A percentile compares a stretch with the other conserved stretches of the same genome.
These are phyloP conservation scores for Pluvianellus socialis DNA, from an alignment of 2,113 vertebrate genomes.

Conservation along the genomic window DNA sequence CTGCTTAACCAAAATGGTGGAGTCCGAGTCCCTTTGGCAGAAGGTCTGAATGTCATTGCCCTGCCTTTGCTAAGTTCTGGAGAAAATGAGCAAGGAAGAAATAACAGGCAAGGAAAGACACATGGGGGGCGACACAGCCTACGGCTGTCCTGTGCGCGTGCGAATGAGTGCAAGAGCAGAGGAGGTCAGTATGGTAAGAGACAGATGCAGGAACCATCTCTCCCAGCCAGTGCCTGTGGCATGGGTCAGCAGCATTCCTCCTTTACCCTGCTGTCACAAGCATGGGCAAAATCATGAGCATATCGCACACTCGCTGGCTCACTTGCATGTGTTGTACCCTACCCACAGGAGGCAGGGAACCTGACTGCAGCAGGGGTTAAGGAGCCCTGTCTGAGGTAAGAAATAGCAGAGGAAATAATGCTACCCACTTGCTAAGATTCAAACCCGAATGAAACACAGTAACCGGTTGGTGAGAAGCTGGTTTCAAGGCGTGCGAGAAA, in stretches of 20 bases:
- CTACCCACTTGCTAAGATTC: not conserved
- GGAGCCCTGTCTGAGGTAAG: not conserved
- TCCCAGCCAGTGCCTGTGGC: not conserved
- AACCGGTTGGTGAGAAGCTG: not conserved
- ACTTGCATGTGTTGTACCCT: not conserved
- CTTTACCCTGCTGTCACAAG: not conserved
- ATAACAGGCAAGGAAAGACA: not conserved
- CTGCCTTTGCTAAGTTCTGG: not conserved
- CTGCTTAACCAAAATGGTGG: not conserved
- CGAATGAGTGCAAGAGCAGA: not conserved
- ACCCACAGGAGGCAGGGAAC: not conserved
- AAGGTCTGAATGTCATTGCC: not conserved
- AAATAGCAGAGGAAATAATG: not conserved
- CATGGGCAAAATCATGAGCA: accelerated
- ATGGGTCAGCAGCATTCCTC: not conserved
- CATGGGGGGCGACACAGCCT: too few species aligned
- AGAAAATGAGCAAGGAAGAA: not conserved
- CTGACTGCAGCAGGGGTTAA: accelerated
- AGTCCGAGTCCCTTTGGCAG: not conserved
- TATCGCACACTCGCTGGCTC: accelerated
- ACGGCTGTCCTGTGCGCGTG: not conserved
- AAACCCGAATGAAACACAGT: not conserved
- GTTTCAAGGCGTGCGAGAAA: not conserved
- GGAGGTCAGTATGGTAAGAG: not conserved
- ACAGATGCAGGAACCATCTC: not conserved